phyloP scores from a whole-genome alignment of 2,797 vertebrate genomes.

The Gobio occitaniae region DNA sequence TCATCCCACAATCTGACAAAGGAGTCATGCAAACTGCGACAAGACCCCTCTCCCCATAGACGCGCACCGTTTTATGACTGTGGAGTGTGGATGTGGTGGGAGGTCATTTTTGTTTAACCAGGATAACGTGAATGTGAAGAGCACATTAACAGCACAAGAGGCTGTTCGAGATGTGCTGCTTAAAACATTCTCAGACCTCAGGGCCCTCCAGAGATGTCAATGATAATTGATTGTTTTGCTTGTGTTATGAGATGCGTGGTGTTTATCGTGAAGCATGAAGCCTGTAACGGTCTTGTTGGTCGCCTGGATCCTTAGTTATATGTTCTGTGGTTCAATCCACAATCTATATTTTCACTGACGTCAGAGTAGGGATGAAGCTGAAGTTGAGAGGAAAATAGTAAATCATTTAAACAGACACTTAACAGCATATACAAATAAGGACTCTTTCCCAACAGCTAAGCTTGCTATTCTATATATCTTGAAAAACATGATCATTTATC shows the following conservation, averaged over 20 bases:
- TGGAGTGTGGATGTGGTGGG: slow-evolving; percentile 62
- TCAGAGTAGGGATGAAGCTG: background rate
- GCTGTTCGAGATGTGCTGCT: slow-evolving; percentile 60
- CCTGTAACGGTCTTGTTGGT: slow-evolving; percentile 13
- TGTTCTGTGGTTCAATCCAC: slow-evolving; percentile 42
- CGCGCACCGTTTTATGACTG: slow-evolving; percentile 49
- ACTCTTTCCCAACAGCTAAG: background rate
- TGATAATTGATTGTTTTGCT: slow-evolving; percentile 64
- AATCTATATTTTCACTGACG: slow-evolving; percentile 34
- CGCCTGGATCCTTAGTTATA: slow-evolving; percentile 21
- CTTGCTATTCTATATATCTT: background rate
- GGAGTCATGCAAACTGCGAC: slow-evolving; percentile 49
- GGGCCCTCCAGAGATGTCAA: slow-evolving; percentile 69
- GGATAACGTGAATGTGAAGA: slow-evolving; percentile 73
- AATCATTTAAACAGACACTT: background rate
- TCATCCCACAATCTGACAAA: slow-evolving; percentile 51
- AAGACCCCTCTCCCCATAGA: slow-evolving; percentile 29
- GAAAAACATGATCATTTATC: background rate
- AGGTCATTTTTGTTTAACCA: slow-evolving; percentile 64
- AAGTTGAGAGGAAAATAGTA: background rate
- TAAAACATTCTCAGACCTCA: slow-evolving; percentile 57
- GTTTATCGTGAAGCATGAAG: slow-evolving; percentile 17
- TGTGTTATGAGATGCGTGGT: background rate
- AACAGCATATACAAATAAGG: background rate
- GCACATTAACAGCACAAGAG: slow-evolving; percentile 72